Evolutionary conservation across 2,888 invertebrate genomes (phyloP), one percentile per base, ranked within the genome.

Genomic region (Salticus scenicus): DNA sequence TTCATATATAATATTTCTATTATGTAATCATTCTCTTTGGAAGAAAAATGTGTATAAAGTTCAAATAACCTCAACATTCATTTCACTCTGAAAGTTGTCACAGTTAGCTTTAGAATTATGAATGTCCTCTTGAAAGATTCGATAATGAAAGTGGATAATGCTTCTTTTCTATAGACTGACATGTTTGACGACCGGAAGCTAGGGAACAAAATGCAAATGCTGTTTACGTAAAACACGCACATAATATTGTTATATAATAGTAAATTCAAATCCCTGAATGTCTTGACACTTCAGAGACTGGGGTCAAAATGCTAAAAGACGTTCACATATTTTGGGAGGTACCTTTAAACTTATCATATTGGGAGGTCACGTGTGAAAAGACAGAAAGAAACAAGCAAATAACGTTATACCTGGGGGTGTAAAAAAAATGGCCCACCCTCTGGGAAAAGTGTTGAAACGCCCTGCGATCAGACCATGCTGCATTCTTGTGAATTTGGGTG

Each of bases 351-450:
- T 57, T 69, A 71, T 76, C 71, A 30, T 24, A 71, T 42, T 27
- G 27, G 73, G 75, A 67, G 66, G 63, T 84, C 66, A 66, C 72
- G 57, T 83, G 73, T 57, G 77, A 67, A 66, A 74, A 57, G 67
- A 69, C 72, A 24, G 47, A 77, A n/a, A 73, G 47, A 77, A 73
- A 51, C 33, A 33, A 57, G 57, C 71, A 42, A 70, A 28, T 28
- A 42, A 41, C 27, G 1, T 42, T 28, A 51, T 20, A 63, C 57
- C 41, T 31, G 72, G 83, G 77, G 83, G 72, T 77, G 73, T 73
- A 77, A 81, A 81, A 24, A 81, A 70, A 75, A 69, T 67, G 47
- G 77, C 77, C 83, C 83, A 84, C 83, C 83, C 83, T 84, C 72
- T 51, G 42, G 33, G 71, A 69, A 72, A 70, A 70, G 42, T 42